Conservation (phyloP, 2,888 invertebrate species). For the Luperina testacea region DNA sequence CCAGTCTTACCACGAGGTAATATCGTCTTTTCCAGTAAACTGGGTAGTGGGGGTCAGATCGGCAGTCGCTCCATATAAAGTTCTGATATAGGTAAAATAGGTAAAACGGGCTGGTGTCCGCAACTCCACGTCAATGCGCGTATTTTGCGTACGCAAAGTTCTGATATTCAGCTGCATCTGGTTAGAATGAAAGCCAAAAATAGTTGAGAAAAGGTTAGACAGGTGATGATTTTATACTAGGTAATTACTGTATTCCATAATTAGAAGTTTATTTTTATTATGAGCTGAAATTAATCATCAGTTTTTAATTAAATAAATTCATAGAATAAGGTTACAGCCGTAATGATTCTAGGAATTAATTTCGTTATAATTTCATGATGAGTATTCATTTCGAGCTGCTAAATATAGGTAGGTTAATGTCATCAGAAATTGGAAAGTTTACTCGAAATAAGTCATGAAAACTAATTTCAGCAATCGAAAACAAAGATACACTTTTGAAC, state of each 20-base stretch:
- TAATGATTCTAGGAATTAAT: not conserved
- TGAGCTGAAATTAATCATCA: not conserved
- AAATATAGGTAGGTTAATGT: not conserved
- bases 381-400: too few species aligned
- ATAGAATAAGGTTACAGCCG: not conserved
- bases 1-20: not conserved
- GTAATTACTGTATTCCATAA: not conserved
- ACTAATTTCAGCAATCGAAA: slow-evolving; percentile 25
- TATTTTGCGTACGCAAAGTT: too few species aligned
- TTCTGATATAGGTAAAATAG: too few species aligned
- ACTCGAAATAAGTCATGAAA: not conserved
- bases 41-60: too few species aligned
- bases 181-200: too few species aligned
- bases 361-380: not conserved
- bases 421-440: not conserved
- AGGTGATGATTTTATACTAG: not conserved
- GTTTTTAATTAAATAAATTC: not conserved
- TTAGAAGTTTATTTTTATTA: not conserved
- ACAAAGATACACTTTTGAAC: slow-evolving; percentile 34
- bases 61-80: too few species aligned
- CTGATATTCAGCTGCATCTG: too few species aligned
- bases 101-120: too few species aligned
- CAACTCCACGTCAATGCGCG: too few species aligned
- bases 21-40: too few species aligned
- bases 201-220: too few species aligned